Percentiles rank a stretch among this genome's conserved stretches.
These are phyloP conservation scores for Pseudocheirus occidentalis DNA, from an alignment of 2,797 vertebrate genomes.

Conservation along the genomic window DNA sequence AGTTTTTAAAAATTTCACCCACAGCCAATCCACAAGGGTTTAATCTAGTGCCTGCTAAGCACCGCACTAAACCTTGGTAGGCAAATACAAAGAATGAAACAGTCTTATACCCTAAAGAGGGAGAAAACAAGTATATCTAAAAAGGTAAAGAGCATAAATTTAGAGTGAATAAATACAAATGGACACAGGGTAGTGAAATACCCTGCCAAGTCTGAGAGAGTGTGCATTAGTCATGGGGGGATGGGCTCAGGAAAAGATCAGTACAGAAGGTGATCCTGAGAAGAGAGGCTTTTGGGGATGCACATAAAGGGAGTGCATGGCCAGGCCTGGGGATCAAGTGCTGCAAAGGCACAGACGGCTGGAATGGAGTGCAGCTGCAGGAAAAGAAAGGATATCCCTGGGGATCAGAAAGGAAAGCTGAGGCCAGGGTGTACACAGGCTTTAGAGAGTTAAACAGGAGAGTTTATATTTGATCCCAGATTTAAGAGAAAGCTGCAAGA, in stretches of 20 bases:
- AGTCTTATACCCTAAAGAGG: not conserved
- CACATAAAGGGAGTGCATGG: not conserved
- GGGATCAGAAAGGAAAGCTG: too few species aligned
- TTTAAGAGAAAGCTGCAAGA: not conserved
- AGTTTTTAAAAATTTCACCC: not conserved
- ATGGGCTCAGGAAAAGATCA: not conserved
- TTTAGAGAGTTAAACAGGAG: not conserved
- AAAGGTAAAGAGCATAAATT: not conserved
- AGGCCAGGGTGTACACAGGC: not conserved
- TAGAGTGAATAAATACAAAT: not conserved
- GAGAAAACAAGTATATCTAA: not conserved
- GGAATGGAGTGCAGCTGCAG: too few species aligned
- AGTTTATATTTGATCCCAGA: not conserved
- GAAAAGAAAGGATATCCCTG: too few species aligned
- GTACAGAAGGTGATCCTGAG: not conserved
- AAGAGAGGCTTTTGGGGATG: too few species aligned
- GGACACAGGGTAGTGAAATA: not conserved
- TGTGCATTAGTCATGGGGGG: not conserved
- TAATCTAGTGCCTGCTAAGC: not conserved
- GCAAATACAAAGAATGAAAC: not conserved
- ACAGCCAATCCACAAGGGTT: not conserved
- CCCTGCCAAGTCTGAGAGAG: not conserved
- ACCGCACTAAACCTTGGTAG: not conserved
- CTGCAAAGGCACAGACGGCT: too few species aligned
- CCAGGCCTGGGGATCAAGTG: not conserved